Evolutionary conservation across 2,113 vertebrate genomes (phyloP), one percentile per base, ranked within the genome.

Genomic region (Amia ocellicauda): DNA sequence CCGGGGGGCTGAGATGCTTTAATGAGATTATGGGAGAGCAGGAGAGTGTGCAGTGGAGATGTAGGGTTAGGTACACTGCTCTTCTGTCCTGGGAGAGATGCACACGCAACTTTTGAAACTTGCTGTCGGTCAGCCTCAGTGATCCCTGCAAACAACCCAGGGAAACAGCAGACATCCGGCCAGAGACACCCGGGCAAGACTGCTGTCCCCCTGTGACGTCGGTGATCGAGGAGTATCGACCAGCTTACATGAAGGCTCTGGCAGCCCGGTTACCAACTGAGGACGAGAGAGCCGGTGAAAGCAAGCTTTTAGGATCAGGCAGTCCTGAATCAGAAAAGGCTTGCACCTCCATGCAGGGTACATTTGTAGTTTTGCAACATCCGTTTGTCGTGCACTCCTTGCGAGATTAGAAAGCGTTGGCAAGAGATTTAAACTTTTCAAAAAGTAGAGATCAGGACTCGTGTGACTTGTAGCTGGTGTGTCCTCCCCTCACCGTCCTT

Each of bases 1-100:
- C 72, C 67, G 69, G 71, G 67, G 74, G 66, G 58, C 41, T 50
- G 56, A 72, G 67, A 70, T 66, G 73, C 70, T 73, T 73, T 77
- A 83, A 82, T 83, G 71, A 78, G 75, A 83, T 84, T 78, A 85
- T 73, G 66, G 53, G 20, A 50, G 65, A 61, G 60, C 29, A 58
- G 28, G 67, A 55, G 58, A 52, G 62, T 58, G 78, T 63, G 64
- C 40, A 51, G 69, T 36, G 62, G 71, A 27, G 68, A 69, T 67
- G 57, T 58, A 72, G 76, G 75, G 74, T 74, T 70, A 69, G 79
- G 78, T 70, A 66, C 60, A 63, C 66, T 27, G 69, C 69, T 41
- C 52, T 41, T 53, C 31, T 47, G 20, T 5, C 24, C 67, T 65
- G 65, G 73, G 67, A 67, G 78, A 67, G 78, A 80, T 77, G 77